Evolutionary conservation across 2,888 invertebrate genomes (phyloP).

Genomic region (Fragum fragum): DNA sequence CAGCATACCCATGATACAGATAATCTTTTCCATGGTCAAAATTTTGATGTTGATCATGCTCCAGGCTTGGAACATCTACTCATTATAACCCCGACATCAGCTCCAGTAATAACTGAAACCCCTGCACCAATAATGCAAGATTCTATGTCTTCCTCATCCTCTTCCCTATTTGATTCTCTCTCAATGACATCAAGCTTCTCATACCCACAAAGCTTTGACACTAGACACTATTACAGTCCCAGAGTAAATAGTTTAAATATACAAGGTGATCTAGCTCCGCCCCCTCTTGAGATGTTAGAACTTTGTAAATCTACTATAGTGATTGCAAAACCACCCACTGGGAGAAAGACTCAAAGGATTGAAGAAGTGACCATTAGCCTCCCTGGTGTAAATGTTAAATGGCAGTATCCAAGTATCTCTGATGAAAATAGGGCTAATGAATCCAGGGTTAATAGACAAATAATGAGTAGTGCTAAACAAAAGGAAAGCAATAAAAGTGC

Average conservation of each 20-base stretch:
- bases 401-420: constrained; percentile 58
- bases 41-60: constrained; percentile 29
- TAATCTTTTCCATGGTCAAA: not conserved
- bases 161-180: constrained; percentile 49
- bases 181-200: constrained; percentile 57
- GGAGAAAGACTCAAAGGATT: constrained; percentile 16
- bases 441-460: constrained; percentile 17
- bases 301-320: constrained; percentile 63
- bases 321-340: constrained; percentile 37
- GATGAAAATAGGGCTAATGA: constrained; percentile 28
- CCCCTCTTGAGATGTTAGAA: constrained; percentile 69
- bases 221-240: constrained; percentile 61
- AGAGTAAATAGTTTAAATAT: constrained; percentile 59
- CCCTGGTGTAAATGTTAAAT: constrained; percentile 21
- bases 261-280: constrained; percentile 68
- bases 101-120: constrained; percentile 52
- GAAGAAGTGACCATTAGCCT: not conserved
- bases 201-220: constrained; percentile 58
- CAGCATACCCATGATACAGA: not conserved
- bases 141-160: constrained; percentile 61
- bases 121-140: constrained; percentile 59
- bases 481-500: constrained; percentile 48
- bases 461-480: not conserved
- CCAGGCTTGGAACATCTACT: constrained; percentile 50
- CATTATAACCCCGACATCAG: constrained; percentile 39